Evolutionary conservation across 2,888 invertebrate species (phyloP), one percentile per base, ranked within the genome.

Genomic region (Aphidius colemani): DNA sequence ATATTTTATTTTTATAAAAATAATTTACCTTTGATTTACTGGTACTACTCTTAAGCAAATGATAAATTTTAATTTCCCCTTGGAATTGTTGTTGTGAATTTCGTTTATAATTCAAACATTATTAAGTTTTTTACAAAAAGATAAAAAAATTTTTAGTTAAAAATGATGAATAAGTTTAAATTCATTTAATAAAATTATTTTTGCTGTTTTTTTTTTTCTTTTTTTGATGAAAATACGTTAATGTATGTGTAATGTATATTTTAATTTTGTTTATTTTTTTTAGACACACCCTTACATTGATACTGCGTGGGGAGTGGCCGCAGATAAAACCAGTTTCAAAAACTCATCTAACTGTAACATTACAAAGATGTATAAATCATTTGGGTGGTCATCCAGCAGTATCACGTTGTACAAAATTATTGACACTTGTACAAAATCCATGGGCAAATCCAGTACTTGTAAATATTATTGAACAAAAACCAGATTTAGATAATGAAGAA

Each of bases 261-360:
- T 30, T 30, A 30, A 30, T 30, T 30, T 30, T 30, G 30, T 30
- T 30, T 30, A 5, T 30, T 11, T 18, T 30, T 73, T 69, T 5
- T 69, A 82, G 81, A 69, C 79, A 81, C 67, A 82, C 82, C 43
- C 74, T 81, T 75, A 75, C 75, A 77, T 78, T 88, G 72, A 83
- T 85, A 74, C 83, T 85, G 71, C 83, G 86, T 66, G 87, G 86
- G 62, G 83, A 85, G 74, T 88, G 88, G 88, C 87, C 86, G 75
- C 84, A 83, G 73, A 78, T 82, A 70, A 75, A 78, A 69, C 78
- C 79, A 69, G 83, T 78, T 67, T 79, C 82, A 66, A 83, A 81
- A 73, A 84, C 83, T 67, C 83, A 83, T 73, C 78, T 84, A 72
- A 78, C 76, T 70, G 82, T 82, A 43, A 82, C 82, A 49, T 73